Percentiles rank a stretch among this genome's conserved stretches.
Evolutionary conservation across 2,888 invertebrate species (phyloP).

Genomic region (Megamerina dolium): DNA sequence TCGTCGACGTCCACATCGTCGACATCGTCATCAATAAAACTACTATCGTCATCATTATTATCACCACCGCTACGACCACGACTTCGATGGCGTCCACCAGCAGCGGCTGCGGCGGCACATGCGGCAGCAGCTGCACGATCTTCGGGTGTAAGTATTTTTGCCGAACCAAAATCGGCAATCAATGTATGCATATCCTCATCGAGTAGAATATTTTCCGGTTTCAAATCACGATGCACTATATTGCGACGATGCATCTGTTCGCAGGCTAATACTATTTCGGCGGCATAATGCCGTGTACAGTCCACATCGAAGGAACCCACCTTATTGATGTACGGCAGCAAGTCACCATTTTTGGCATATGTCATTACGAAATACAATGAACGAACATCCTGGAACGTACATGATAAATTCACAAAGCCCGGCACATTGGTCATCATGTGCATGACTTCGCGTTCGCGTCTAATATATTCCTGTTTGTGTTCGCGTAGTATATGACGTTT

Average conservation of each 20-base stretch:
- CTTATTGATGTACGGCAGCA: constrained; percentile 85
- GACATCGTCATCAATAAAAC: not conserved
- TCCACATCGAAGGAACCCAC: constrained; percentile 84
- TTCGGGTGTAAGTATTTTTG: constrained; percentile 64
- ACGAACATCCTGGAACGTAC: constrained; percentile 92
- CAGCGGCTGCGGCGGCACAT: constrained; percentile 16
- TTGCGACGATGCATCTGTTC: constrained; percentile 84
- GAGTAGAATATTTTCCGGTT: constrained; percentile 93
- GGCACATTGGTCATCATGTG: constrained; percentile 76
- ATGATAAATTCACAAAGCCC: constrained; percentile 89
- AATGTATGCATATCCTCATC: constrained; percentile 94
- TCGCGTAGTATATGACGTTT: constrained; percentile 90
- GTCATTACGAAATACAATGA: constrained; percentile 92
- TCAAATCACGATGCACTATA: constrained; percentile 92
- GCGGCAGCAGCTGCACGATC: constrained; percentile 23
- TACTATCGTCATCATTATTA: not conserved
- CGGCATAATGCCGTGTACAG: constrained; percentile 88
- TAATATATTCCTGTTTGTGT: constrained; percentile 87
- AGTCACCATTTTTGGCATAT: constrained; percentile 91
- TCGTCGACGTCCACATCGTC: constrained; percentile 11
- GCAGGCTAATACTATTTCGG: constrained; percentile 86
- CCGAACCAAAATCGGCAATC: constrained; percentile 96
- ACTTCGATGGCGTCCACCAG: constrained; percentile 11
- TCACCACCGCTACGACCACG: constrained; percentile 17
- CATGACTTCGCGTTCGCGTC: constrained; percentile 90